A percentile compares a stretch with the other conserved stretches of the same genome.
phyloP scores from a whole-genome alignment of 2,888 invertebrate genomes.

The Caenorhabditis afra region DNA sequence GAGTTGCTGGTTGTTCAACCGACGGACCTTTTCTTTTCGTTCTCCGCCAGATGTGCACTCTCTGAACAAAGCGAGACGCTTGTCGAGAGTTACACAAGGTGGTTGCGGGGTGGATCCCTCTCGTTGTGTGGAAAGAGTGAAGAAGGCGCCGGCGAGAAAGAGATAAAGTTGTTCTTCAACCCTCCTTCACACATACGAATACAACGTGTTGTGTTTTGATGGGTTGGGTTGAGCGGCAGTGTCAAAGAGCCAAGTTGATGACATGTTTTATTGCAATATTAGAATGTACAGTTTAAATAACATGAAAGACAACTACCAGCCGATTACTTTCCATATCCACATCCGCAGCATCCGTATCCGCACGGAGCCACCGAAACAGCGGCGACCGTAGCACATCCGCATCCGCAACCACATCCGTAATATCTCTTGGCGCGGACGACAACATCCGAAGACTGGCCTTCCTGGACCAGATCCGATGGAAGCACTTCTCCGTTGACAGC shows the following conservation, averaged over 20 bases:
- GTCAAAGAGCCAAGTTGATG: neutral
- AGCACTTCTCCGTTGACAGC: constrained; percentile 1
- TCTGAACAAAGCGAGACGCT: constrained; percentile 39
- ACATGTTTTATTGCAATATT: neutral
- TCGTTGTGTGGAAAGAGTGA: constrained; percentile 6
- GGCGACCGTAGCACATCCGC: constrained; percentile 40
- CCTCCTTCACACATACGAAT: constrained; percentile 44
- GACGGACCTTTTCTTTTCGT: constrained; percentile 18
- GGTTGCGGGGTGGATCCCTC: constrained; percentile 35
- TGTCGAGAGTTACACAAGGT: constrained; percentile 53
- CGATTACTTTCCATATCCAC: constrained; percentile 41
- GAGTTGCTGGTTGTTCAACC: constrained; percentile 32
- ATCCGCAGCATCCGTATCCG: constrained; percentile 37
- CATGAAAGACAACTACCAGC: too few relatives aligned
- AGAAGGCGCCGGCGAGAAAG: neutral
- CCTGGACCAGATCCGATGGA: constrained; percentile 5
- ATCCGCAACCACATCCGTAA: constrained; percentile 43
- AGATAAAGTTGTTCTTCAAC: constrained; percentile 21
- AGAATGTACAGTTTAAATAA: too few relatives aligned
- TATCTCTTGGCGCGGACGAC: constrained; percentile 38
- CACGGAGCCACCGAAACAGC: constrained; percentile 25
- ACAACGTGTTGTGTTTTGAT: constrained; percentile 41
- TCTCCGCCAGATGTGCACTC: constrained; percentile 30
- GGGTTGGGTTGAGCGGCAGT: constrained; percentile 17
- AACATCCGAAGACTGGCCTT: constrained; percentile 33